Base-by-base conservation (phyloP, 2,888 invertebrate genomes). In the Globia sparganii region DNA sequence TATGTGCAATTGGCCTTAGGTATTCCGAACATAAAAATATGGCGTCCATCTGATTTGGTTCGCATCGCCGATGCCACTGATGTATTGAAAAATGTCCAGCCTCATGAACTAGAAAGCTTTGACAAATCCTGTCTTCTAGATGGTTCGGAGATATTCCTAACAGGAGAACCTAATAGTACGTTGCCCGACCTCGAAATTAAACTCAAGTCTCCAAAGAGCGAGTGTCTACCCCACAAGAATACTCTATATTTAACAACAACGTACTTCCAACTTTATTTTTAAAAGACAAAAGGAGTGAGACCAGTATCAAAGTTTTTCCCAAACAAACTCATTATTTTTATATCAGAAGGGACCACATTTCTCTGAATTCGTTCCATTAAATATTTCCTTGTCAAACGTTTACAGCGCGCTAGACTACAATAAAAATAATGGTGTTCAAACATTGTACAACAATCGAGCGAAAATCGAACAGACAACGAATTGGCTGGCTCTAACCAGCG, bases 381-480 rank as follows among this genome's bases (percentile, higher is more conserved):
- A 43, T 25, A 62, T 56, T n/a, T 53, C 59, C 11, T 31, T 61
- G 64, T 72, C 71, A 46, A 31, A 65, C n/a, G 25, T 15, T 56
- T 31, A n/a, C 25, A 53, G 13, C 6, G 18, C n/a, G 34, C 46
- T 34, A 66, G 64, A 68, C 25, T 73, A 1, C 28, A 71, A 86
- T 84, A 70, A 77, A 83, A 83, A 72, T 74, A 86, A 85, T 85
- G 49, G 56, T 37, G 53, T 15, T 43, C 81, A 72, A 77, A 86
- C 71, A 66, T 67, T 56, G 74, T 75, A 77, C 64, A 75, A 64
- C 71, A 21, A 21, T n/a, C n/a, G 37, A 68, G 49, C 61, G 62
- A 80, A 77, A 67, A 67, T 13, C 8, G 49, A 40, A 78, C 61
- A 37, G 37, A 75, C 13, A 75, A 85, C 34, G 64, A 49, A 85